These are phyloP conservation scores for Lasius fuliginosus DNA, from an alignment of 2,888 invertebrate species.

Conservation along the genomic window DNA sequence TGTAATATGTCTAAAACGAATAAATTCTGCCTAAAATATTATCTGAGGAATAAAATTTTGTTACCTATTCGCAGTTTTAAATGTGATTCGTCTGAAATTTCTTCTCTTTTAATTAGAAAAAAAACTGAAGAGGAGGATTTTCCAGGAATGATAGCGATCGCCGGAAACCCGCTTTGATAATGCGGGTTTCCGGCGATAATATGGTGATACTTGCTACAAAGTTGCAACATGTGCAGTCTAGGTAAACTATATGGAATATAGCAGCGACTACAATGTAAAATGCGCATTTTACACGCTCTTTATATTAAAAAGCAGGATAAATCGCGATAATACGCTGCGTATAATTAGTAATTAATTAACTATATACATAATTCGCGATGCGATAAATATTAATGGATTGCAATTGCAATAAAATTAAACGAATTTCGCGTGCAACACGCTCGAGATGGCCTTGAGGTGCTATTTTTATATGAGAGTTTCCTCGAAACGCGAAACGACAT, in stretches of 20 bases:
- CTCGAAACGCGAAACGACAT: conserved; percentile 1
- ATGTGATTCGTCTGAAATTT: not conserved
- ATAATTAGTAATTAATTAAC: conserved; percentile 54
- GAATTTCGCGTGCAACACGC: conserved; percentile 48
- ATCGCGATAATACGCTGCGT: not conserved
- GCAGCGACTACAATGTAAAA: not conserved
- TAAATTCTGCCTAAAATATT: not conserved
- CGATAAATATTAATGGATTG: conserved; percentile 44
- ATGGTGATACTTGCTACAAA: conserved; percentile 3
- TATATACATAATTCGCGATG: conserved; percentile 47
- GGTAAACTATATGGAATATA: not conserved
- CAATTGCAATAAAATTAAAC: conserved; percentile 37
- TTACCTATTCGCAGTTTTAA: not conserved
- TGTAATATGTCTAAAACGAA: not conserved
- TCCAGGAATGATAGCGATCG: not conserved
- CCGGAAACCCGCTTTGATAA: conserved; percentile 11
- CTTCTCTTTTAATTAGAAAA: not conserved
- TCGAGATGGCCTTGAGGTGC: conserved; percentile 13
- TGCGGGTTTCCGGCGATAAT: conserved; percentile 15
- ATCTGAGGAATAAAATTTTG: not conserved
- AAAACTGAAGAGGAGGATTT: not conserved
- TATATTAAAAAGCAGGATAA: conserved; percentile 16
- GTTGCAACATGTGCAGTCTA: not conserved
- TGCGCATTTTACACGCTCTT: not conserved
- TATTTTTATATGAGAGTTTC: conserved; percentile 25